Conservation (phyloP, 2,888 invertebrate species). For the Perizoma affinitatum region DNA sequence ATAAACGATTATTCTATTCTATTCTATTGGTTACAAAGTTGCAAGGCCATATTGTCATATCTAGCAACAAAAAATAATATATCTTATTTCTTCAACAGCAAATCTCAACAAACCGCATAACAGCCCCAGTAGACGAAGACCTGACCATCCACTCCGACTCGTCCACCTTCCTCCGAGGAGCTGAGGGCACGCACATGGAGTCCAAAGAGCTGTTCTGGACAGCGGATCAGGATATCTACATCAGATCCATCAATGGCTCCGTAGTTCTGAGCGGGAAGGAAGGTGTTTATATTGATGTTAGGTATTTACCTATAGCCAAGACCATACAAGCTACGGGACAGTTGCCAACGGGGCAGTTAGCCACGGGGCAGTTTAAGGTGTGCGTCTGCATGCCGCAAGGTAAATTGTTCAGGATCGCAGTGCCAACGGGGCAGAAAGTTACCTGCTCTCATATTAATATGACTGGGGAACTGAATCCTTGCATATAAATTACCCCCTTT, state of each 20-base stretch:
- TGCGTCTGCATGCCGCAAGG: constrained; percentile 96
- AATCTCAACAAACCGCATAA: constrained; percentile 88
- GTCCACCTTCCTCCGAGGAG: constrained; percentile 88
- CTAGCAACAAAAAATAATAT: too few relatives aligned
- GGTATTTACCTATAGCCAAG: constrained; percentile 87
- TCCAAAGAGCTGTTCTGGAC: constrained; percentile 88
- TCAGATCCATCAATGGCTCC: constrained; percentile 90
- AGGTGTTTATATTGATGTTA: constrained; percentile 88
- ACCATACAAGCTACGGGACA: too few relatives aligned
- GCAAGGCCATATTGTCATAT: too few relatives aligned
- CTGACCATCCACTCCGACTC: constrained; percentile 88
- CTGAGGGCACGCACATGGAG: constrained; percentile 91
- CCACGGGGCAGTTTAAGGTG: constrained; percentile 89
- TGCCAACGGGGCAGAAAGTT: constrained; percentile 84
- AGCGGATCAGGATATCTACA: constrained; percentile 90
- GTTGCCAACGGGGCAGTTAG: constrained; percentile 43
- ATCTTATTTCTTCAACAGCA: constrained; percentile 71
- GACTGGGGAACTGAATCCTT: constrained; percentile 86
- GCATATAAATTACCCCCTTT: constrained; percentile 64
- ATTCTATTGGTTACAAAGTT: too few relatives aligned
- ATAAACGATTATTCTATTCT: too few relatives aligned
- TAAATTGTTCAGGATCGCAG: constrained; percentile 90
- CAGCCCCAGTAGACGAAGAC: constrained; percentile 88
- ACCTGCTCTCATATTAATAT: constrained; percentile 86
- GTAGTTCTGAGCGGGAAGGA: constrained; percentile 88